Evolutionary conservation across 1,140 invertebrate genomes (phyloP), one percentile per base, ranked within the genome.

Genomic region (Aricia agestis): DNA sequence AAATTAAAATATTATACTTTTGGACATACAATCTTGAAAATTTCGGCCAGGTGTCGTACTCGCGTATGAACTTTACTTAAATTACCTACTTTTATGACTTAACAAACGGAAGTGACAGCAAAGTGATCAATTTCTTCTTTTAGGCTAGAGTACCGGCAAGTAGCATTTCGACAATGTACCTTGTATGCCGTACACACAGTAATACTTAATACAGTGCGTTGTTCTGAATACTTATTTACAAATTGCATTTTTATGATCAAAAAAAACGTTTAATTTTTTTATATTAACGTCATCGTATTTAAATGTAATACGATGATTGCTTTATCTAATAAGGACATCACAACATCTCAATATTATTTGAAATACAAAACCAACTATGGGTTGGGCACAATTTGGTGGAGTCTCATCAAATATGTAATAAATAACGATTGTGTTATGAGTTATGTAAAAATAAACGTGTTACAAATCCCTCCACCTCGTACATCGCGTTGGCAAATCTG

Each of bases 341-440:
- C 19, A 63, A 63, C 18, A 63, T 63, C 17, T 63, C 10, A 63
- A 63, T 63, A 18, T 17, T 11, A 63, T 25, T 11, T 63, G 59
- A 63, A 63, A 63, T 63, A 63, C 18, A 63, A 63, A 63, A 63
- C 59, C 59, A 25, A 63, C 59, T 63, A 18, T 63, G 59, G 59
- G 59, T 63, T 63, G 59, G 59, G 17, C 59, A 11, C 59, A 63
- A 52, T 25, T 63, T 63, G 59, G 18, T 7, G 59, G 10, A 11
- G 18, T 63, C 59, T 63, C 59, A 63, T 19, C 59, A 25, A 19
- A 19, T 59, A 18, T 59, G 18, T 63, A 19, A 63, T 63, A 63
- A 63, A 63, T 63, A 63, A 63, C 1, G 11, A 63, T 63, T 63
- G 19, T 63, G 18, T 11, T 19, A 63, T 63, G 59, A 63, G 59